A percentile compares a stretch with the other conserved stretches of the same genome.
phyloP scores from a whole-genome alignment of 2,797 vertebrate genomes.

The Falco concolor region DNA sequence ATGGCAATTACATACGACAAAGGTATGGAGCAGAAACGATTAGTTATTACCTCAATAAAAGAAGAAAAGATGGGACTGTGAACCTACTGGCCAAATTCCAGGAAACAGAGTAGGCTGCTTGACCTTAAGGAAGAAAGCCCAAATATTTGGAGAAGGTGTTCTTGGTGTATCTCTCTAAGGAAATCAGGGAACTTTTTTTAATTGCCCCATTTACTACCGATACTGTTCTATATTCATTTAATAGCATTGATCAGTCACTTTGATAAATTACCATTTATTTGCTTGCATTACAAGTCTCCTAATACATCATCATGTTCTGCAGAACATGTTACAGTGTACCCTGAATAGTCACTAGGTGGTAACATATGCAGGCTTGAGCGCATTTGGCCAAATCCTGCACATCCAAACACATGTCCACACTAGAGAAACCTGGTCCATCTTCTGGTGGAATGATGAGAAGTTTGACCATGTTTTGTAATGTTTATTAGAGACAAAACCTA shows the following conservation, averaged over 20 bases:
- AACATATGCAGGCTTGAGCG: neutral
- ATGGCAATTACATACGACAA: conserved; percentile 72
- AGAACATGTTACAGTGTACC: neutral
- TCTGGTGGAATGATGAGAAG: neutral
- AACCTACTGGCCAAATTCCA: conserved; percentile 39
- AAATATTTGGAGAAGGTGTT: conserved; percentile 57
- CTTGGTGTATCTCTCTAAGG: conserved; percentile 42
- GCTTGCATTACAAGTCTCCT: conserved; percentile 33
- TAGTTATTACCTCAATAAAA: conserved; percentile 72
- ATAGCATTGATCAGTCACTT: conserved; percentile 27
- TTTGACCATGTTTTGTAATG: neutral
- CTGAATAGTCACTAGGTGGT: conserved; percentile 32
- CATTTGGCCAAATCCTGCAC: neutral
- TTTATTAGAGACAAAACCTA: neutral
- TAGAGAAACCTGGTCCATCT: neutral
- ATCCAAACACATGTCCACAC: neutral
- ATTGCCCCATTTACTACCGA: conserved; percentile 6
- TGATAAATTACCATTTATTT: conserved; percentile 58
- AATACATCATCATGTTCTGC: neutral
- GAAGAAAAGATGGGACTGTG: conserved; percentile 53
- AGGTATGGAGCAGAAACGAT: conserved; percentile 58
- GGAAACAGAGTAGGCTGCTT: conserved; percentile 38
- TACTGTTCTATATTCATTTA: conserved; percentile 56
- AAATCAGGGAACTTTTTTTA: conserved; percentile 42
- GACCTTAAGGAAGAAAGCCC: conserved; percentile 36